phyloP scores from a whole-genome alignment of 53 echinoderm and acorn worm genomes.

The Astropecten irregularis region DNA sequence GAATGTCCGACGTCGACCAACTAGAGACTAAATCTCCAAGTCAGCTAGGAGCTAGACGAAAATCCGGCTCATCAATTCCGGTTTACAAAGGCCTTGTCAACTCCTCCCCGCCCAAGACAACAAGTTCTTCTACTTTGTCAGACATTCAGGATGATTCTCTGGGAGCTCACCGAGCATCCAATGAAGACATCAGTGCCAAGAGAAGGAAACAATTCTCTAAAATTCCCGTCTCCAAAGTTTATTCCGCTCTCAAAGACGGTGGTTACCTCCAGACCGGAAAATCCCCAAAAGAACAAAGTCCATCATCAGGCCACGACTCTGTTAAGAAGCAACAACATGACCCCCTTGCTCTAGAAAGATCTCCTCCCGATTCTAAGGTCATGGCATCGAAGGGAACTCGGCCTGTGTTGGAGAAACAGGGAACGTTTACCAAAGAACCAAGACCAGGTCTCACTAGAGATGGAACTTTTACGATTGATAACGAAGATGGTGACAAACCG shows the following conservation, averaged over 20 bases:
- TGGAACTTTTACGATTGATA: slow-evolving; percentile 19
- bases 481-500: not conserved
- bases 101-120: not conserved
- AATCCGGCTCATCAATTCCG: slow-evolving; percentile 26
- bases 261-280: not conserved
- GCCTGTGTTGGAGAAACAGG: slow-evolving; percentile 19
- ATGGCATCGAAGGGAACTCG: not conserved
- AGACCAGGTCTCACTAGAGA: slow-evolving; percentile 1
- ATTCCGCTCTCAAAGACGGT: not conserved
- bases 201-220: slow-evolving; percentile 7
- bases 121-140: not conserved
- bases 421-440: slow-evolving; percentile 22
- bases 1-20: not conserved
- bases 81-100: slow-evolving; percentile 24
- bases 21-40: not conserved
- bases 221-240: slow-evolving; percentile 24
- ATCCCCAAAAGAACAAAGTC: not conserved
- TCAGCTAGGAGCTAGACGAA: not conserved
- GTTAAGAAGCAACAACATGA: too few relatives aligned
- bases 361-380: not conserved
- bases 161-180: not conserved
- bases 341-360: not conserved
- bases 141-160: not conserved
- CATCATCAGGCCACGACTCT: too few relatives aligned
- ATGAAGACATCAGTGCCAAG: not conserved